Conservation (phyloP, 2,888 invertebrate species). For the Augochlorella aurata region DNA sequence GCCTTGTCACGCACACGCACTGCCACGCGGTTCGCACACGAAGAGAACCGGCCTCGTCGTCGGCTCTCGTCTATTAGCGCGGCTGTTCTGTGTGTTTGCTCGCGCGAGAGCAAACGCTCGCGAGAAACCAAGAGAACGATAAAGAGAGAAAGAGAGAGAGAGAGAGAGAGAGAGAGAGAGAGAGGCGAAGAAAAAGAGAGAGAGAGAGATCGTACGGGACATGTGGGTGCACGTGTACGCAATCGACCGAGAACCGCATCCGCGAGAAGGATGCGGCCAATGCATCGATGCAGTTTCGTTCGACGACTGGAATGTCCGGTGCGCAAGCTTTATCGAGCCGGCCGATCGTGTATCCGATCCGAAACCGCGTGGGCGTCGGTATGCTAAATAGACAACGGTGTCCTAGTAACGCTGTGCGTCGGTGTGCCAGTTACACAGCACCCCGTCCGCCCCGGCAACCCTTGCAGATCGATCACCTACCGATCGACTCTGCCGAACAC, state of each 20-base stretch:
- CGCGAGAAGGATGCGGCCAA: constrained; percentile 22
- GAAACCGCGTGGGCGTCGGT: constrained; percentile 43
- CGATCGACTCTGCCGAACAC: not conserved
- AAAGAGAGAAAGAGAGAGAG: not conserved
- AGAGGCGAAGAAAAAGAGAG: not conserved
- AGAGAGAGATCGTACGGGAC: constrained; percentile 22
- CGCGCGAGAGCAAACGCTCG: not conserved
- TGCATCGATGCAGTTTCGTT: constrained; percentile 43
- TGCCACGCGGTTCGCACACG: constrained; percentile 20
- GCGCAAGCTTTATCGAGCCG: constrained; percentile 51
- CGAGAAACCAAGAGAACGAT: not conserved
- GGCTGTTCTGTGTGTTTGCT: constrained; percentile 4
- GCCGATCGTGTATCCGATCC: constrained; percentile 52
- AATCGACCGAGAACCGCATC: constrained; percentile 26
- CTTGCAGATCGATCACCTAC: not conserved
- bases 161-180: not conserved
- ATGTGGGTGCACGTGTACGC: constrained; percentile 47
- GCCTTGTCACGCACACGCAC: constrained; percentile 29
- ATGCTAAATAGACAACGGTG: constrained; percentile 22
- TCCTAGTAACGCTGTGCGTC: constrained; percentile 36
- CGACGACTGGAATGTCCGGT: constrained; percentile 50
- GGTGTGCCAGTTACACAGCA: constrained; percentile 7
- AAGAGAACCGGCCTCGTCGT: constrained; percentile 23
- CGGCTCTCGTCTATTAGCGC: not conserved
- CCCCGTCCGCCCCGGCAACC: not conserved